Base-by-base conservation (phyloP, 2,113 vertebrate species). In the Plecturocebus donacophilus region DNA sequence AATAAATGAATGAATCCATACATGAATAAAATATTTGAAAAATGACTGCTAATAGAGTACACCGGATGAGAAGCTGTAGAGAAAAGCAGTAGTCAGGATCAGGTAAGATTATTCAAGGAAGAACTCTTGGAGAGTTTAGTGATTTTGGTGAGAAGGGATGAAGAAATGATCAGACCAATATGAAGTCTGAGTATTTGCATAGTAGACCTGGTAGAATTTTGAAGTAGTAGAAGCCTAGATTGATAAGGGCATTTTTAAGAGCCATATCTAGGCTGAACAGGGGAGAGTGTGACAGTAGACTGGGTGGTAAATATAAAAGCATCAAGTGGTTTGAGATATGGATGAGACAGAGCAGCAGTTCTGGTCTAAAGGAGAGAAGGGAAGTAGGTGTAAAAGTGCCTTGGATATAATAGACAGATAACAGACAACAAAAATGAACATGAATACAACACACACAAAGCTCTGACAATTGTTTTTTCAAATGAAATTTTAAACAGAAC, bases 61-160 rank as follows among this genome's bases (percentile, higher is more conserved):
- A 87, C 35, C 38, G 38, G 49, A 52, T 77, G 21, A 83, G n/a
- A 71, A 40, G 8, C 32, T 76, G 17, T 82, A 38, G 32, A 35
- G 42, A 77, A 94, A 92, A 90, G 30, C 19, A 81, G n/a, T 38
- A 73, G 25, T 49, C 27, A 75, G 64, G 13, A 3, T 40, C 61
- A 66, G 20, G 32, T 91, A 88, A 47, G 70, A 88, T 83, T 64
- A 94, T 66, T 95, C 45, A 58, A 82, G n/a, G 71, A 97, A 91
- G 38, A 80, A 23, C 38, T 87, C 76, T 30, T 68, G 6, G 30
- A 86, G 23, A 82, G 23, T 80, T 85, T 90, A 90, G 25, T 87
- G 30, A 96, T 93, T 92, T 92, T 77, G 27, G 6, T 81, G 38
- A 92, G 56, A 6, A 42, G 25, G 42, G 16, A 81, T 66, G 17